A percentile compares a stretch with the other conserved stretches of the same genome.
Conservation (phyloP, 1,140 invertebrate genomes). For the Drosophila obscura region DNA sequence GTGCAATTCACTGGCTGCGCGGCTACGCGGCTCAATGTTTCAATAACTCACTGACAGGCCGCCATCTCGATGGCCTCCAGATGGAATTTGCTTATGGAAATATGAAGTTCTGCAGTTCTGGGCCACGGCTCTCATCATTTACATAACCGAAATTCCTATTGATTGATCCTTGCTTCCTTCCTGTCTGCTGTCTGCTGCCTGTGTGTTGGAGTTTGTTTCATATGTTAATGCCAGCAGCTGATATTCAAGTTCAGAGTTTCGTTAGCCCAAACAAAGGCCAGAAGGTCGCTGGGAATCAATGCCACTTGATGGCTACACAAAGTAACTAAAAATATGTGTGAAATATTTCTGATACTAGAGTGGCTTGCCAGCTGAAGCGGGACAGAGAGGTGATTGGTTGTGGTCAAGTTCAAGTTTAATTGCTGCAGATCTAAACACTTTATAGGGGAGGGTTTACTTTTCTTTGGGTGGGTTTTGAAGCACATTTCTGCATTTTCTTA, state of each 20-base stretch:
- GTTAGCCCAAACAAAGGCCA: neutral
- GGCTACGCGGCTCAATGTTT: slow-evolving; percentile 27
- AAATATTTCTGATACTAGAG: no score
- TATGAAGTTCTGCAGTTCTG: neutral
- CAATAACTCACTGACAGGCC: slow-evolving; percentile 19
- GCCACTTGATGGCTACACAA: no score
- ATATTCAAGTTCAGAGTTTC: neutral
- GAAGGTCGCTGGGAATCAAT: neutral
- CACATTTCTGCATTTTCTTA: no score
- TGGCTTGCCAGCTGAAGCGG: no score
- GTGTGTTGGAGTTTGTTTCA: slow-evolving; percentile 33
- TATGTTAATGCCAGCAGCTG: slow-evolving; percentile 48
- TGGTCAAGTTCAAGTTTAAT: no score
- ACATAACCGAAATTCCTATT: slow-evolving; percentile 40
- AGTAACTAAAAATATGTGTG: no score
- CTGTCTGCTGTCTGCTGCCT: neutral
- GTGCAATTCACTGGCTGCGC: slow-evolving; percentile 8
- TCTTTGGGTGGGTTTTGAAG: no score
- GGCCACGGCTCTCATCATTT: slow-evolving; percentile 30
- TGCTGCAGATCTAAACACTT: no score
- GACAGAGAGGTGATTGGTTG: no score
- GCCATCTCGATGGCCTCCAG: slow-evolving; percentile 1
- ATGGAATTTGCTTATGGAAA: slow-evolving; percentile 18
- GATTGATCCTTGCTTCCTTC: slow-evolving; percentile 38
- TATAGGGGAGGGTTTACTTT: no score